Conservation (phyloP, 2,888 invertebrate species). For the Cyclophora punctaria region DNA sequence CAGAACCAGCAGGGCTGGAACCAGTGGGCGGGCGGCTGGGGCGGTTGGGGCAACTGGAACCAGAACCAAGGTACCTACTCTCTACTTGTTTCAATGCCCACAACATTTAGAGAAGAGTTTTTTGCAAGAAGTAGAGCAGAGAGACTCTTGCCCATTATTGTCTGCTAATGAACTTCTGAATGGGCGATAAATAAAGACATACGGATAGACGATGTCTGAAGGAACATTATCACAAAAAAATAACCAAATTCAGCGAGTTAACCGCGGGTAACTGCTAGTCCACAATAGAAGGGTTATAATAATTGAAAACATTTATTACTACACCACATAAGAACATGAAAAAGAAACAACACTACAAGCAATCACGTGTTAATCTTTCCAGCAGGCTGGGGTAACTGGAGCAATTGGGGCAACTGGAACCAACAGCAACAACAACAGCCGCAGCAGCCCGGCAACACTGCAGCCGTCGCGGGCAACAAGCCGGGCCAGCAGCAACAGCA, state of each 20-base stretch:
- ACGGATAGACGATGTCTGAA: no score
- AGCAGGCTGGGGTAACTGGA: constrained; percentile 49
- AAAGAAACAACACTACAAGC: not conserved
- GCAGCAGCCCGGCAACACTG: constrained; percentile 5
- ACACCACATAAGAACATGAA: not conserved
- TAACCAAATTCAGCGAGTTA: not conserved
- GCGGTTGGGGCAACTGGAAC: constrained; percentile 56
- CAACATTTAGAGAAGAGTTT: no score
- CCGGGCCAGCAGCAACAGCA: constrained; percentile 15
- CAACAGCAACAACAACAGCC: constrained; percentile 4
- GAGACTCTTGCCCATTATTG: not conserved
- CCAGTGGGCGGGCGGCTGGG: constrained; percentile 61
- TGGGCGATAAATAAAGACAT: not conserved
- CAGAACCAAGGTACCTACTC: constrained; percentile 37
- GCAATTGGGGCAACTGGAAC: constrained; percentile 57
- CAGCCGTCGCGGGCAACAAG: constrained; percentile 15
- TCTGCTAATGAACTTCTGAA: no score
- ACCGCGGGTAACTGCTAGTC: no score
- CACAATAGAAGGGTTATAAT: no score
- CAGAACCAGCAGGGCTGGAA: constrained; percentile 52
- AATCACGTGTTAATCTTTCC: not conserved
- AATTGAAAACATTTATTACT: not conserved
- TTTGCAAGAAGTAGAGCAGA: no score
- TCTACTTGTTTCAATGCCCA: no score
- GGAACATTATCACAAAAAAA: not conserved